phyloP scores from a whole-genome alignment of 2,888 invertebrate species.

The Xylota sylvarum region DNA sequence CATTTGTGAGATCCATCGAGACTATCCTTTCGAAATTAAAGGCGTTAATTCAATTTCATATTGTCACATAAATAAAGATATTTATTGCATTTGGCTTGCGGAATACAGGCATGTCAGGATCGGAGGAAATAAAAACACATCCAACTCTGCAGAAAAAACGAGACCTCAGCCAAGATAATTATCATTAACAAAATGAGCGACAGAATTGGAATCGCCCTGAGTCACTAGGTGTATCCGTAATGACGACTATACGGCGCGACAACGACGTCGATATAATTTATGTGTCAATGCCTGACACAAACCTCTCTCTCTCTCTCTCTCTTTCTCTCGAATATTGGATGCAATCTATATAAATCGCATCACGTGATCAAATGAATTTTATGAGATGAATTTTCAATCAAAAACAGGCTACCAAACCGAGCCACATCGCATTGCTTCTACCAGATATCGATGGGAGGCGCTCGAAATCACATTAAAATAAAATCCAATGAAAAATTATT shows the following conservation, averaged over 20 bases:
- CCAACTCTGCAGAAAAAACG: conserved; percentile 27
- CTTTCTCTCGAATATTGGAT: not conserved
- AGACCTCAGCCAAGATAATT: conserved; percentile 56
- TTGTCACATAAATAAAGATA: conserved; percentile 68
- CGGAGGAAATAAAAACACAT: conserved; percentile 2
- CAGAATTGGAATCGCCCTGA: conserved; percentile 67
- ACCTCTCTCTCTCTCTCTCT: conserved; percentile 9
- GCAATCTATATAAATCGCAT: conserved; percentile 67
- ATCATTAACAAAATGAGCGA: conserved; percentile 72
- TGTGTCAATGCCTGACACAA: conserved; percentile 72
- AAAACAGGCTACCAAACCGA: conserved; percentile 57
- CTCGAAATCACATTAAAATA: conserved; percentile 73
- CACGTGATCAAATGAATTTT: conserved; percentile 76
- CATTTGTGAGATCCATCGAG: not conserved
- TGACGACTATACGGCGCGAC: conserved; percentile 58
- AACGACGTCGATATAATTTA: conserved; percentile 72
- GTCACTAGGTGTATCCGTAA: conserved; percentile 40
- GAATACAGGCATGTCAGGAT: conserved; percentile 28
- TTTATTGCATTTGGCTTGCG: conserved; percentile 66
- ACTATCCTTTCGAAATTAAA: conserved; percentile 8
- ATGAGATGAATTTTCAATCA: conserved; percentile 77
- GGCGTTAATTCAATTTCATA: conserved; percentile 55
- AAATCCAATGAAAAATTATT: conserved; percentile 76
- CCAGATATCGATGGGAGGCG: not conserved
- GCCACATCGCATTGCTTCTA: not conserved